phyloP scores from a whole-genome alignment of 2,797 vertebrate genomes.

The Sardinella longiceps region DNA sequence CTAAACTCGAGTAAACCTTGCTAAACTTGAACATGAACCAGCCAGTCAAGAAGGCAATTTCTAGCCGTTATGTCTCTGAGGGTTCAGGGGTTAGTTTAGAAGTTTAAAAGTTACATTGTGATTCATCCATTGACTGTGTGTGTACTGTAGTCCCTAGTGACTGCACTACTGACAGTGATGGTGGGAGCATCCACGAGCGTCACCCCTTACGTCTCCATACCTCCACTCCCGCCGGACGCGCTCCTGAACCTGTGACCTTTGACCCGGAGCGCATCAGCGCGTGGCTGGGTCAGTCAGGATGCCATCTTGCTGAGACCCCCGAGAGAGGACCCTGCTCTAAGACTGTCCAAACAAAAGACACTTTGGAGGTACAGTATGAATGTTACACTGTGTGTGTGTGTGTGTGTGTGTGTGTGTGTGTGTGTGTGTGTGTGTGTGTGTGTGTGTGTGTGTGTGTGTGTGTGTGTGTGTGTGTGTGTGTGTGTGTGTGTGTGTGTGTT shows the following conservation, averaged over 20 bases:
- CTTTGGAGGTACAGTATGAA: slow-evolving; percentile 47
- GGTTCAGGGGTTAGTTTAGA: no score
- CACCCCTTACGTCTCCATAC: slow-evolving; percentile 52
- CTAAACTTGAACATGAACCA: no score
- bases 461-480: no score
- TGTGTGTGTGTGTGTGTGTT: no score
- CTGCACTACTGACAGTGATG: background rate
- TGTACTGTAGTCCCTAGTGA: background rate
- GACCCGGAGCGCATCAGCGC: slow-evolving; percentile 70
- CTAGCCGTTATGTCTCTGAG: no score
- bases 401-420: slow-evolving; percentile 10
- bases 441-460: no score
- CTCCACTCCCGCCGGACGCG: slow-evolving; percentile 37
- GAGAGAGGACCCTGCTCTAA: slow-evolving; percentile 57
- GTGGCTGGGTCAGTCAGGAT: slow-evolving; percentile 72
- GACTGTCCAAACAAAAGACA: slow-evolving; percentile 65
- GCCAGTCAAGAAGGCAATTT: no score
- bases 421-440: background rate
- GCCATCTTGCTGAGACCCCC: background rate
- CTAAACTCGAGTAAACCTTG: no score
- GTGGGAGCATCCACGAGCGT: background rate
- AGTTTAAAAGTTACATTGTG: no score
- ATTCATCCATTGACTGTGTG: background rate
- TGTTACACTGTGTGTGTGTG: background rate
- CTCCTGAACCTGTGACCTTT: slow-evolving; percentile 54